Base-by-base conservation (phyloP, 2,113 vertebrate species). In the Rhinogobius similis region DNA sequence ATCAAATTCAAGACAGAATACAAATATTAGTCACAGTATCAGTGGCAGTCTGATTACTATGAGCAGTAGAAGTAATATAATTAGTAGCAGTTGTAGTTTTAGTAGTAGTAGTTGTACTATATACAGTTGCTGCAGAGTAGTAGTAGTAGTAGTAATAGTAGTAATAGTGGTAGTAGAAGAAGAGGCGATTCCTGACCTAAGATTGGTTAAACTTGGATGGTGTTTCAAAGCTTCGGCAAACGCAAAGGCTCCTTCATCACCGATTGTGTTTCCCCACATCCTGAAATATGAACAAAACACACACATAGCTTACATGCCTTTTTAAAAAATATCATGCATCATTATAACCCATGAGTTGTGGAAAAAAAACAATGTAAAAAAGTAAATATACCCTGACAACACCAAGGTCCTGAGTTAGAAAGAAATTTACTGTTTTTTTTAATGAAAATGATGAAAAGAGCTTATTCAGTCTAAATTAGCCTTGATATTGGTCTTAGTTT, bases 241-340 rank as follows among this genome's bases (percentile, higher is more conserved):
- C 0, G 95, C 97, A 43, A 90, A 89, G 1, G 97, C 97, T 12
- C 97, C 97, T 82, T 95, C 94, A 0, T 99, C 96, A 2, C 97
- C 95, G 0, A 99, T 93, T 1, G 82, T 88, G 84, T 99, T 99
- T 10, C 97, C 97, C 97, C 97, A 99, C 97, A 99, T 98, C 56
- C 97, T 99, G 87, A 74, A 88, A 43, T 29, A 23, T 53, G 8
- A 44, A 12, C 52, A 41, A 27, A 27, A 20, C 38, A n/a, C 13
- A 4, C 23, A 18, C 10, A 20, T 18, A 44, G 14, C 6, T 44
- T 44, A 4, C 43, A 16, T 44, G 41, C 32, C 32, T 36, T 29
- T 4, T 4, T 44, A 16, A 4, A 46, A 20, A 46, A 36, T 8
- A 7, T 36, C 32, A 5, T 36, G 5, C 32, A 8, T 36, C 5